These are phyloP conservation scores for Catajapyx aquilonaris DNA, from an alignment of 1,140 invertebrate species.

Conservation along the genomic window DNA sequence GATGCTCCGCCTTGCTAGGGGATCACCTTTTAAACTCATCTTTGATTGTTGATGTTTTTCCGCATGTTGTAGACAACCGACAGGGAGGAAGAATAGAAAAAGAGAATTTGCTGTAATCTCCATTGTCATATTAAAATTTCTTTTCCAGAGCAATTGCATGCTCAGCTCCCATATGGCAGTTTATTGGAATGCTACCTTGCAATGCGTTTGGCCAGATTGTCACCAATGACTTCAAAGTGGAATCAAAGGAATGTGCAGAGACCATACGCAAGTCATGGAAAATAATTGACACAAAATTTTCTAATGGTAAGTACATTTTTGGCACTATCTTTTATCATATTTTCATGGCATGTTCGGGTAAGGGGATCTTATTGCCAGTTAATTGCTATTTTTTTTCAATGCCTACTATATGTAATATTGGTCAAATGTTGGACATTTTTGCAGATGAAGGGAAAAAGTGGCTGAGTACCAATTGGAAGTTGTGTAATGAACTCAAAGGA, in stretches of 20 bases:
- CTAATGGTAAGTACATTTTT: neutral
- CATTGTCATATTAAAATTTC: neutral
- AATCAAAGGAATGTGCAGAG: conserved; percentile 37
- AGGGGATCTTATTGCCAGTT: too few species aligned
- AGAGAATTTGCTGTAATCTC: neutral
- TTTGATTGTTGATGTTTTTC: neutral
- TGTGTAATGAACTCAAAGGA: conserved; percentile 43
- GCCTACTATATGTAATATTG: too few species aligned
- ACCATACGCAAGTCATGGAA: conserved; percentile 61
- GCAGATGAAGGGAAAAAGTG: conserved; percentile 40
- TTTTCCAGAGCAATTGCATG: conserved; percentile 66
- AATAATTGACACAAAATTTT: conserved; percentile 23
- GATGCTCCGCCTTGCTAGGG: too few species aligned
- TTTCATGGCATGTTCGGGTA: too few species aligned
- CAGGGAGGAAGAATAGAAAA: neutral
- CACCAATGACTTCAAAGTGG: conserved; percentile 46
- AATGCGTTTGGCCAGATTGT: conserved; percentile 54
- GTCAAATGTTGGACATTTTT: too few species aligned
- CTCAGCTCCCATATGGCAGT: conserved; percentile 86
- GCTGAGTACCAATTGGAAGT: conserved; percentile 45
- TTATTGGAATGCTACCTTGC: conserved; percentile 57
- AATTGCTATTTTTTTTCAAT: too few species aligned
- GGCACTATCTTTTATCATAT: too few species aligned
- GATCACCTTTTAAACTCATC: neutral
- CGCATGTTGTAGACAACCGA: neutral